phyloP scores from a whole-genome alignment of 2,888 invertebrate genomes.

The Mamestra brassicae region DNA sequence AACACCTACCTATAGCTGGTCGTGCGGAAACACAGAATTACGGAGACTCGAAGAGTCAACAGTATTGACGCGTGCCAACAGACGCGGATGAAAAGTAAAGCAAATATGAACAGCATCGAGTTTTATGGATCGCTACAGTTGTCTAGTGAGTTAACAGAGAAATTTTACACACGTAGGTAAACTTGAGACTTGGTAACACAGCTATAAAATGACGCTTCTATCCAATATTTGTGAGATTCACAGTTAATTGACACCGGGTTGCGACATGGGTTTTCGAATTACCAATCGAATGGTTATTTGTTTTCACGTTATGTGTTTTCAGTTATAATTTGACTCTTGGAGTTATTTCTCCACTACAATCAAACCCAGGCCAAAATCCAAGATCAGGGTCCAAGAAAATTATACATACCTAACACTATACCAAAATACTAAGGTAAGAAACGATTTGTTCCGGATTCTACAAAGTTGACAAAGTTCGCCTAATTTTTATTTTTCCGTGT shows the following conservation, averaged over 20 bases:
- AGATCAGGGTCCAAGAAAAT: not conserved
- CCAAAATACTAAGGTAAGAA: no score
- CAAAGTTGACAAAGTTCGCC: no score
- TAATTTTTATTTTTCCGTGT: no score
- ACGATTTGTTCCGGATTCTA: no score
- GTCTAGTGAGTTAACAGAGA: conserved; percentile 60
- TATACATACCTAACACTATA: no score
- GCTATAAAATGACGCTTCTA: conserved; percentile 31
- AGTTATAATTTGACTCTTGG: not conserved
- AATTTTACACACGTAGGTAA: conserved; percentile 56
- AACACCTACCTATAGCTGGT: conserved; percentile 79
- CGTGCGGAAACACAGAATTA: conserved; percentile 78
- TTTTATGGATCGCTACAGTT: conserved; percentile 66
- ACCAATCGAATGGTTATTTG: conserved; percentile 3
- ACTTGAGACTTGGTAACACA: conserved; percentile 46
- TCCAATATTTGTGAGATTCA: conserved; percentile 59
- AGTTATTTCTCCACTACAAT: not conserved
- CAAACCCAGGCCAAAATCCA: not conserved
- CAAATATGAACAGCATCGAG: conserved; percentile 49
- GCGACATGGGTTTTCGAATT: conserved; percentile 17
- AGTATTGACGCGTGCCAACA: conserved; percentile 67
- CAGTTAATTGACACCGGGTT: conserved; percentile 49
- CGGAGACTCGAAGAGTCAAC: conserved; percentile 73
- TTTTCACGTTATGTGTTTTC: not conserved
- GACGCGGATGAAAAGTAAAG: conserved; percentile 54